Evolutionary conservation across 1,140 invertebrate species (phyloP), one percentile per base, ranked within the genome.

Genomic region (Asobara japonica): DNA sequence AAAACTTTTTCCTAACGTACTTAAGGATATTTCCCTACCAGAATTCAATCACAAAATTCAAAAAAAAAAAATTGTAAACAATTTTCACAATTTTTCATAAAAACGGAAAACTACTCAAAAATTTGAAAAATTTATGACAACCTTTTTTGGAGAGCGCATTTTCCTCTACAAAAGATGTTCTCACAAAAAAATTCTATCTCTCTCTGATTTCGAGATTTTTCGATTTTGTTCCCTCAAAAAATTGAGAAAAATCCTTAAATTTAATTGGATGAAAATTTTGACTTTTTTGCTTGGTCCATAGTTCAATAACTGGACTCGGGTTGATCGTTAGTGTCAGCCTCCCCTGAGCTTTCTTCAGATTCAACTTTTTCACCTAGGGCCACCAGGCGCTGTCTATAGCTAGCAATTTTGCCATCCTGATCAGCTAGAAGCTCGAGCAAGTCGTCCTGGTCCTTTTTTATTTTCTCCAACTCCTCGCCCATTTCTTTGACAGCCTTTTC

Each of bases 371-470:
- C 90, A 10, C 94, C 94, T 8, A 95, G 86, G 22, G 91, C 90
- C 73, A 90, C 84, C 41, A 97, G 84, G 77, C 89, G 89, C 78
- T 90, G 87, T 85, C 93, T 94, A 80, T 93, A 96, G 20, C 90
- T 83, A 62, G 88, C 89, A 67, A 96, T 86, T 88, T 94, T 94
- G 2, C 86, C 84, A 79, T 96, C 94, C 88, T 96, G 94, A 83
- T 97, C 94, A 1, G 93, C 92, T 36, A 98, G 87, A 64, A 98
- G 84, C 79, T 94, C 92, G 18, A 98, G 85, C 73, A 98, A 86
- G 87, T 98, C 95, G 77, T 98, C 96, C 84, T 97, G 96, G 82
- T 98, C 96, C 82, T 94, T 96, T 80, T 91, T 92, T 45, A 95
- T 81, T 73, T 89, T 91, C 29, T 93, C 91, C 71, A 96, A 79